Conservation (phyloP, 2,113 vertebrate species). For the Cranoglanis bouderius region DNA sequence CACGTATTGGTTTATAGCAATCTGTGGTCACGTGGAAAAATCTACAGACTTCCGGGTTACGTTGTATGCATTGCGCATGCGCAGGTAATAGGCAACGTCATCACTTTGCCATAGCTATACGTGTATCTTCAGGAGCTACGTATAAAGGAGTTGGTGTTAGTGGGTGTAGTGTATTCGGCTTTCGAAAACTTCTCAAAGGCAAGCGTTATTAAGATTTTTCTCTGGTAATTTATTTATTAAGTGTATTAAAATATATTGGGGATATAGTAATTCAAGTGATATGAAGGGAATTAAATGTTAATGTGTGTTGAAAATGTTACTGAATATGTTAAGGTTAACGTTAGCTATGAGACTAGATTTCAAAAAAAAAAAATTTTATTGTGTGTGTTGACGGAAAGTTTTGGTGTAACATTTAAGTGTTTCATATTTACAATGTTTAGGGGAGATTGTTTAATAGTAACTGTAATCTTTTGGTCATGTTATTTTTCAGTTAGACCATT, state of each 20-base stretch:
- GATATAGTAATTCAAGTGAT: neutral
- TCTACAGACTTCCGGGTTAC: neutral
- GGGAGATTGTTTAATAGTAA: neutral
- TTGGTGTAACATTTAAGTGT: neutral
- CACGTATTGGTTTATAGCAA: neutral
- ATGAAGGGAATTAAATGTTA: neutral
- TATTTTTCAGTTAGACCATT: neutral
- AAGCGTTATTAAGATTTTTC: neutral
- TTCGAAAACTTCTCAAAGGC: neutral
- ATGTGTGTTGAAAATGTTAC: neutral
- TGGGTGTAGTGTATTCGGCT: accelerated
- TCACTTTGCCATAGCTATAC: neutral
- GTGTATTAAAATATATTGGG: no score
- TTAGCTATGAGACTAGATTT: neutral
- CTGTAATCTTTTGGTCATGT: neutral
- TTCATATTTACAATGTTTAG: neutral
- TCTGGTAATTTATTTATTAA: neutral
- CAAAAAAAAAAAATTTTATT: no score
- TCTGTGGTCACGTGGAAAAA: neutral
- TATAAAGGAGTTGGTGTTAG: neutral
- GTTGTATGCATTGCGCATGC: neutral
- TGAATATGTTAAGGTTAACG: neutral
- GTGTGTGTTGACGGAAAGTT: neutral
- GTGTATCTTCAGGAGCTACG: neutral
- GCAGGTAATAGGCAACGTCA: neutral